These are phyloP conservation scores for Dioctria linearis DNA, from an alignment of 2,888 invertebrate species.

Conservation along the genomic window DNA sequence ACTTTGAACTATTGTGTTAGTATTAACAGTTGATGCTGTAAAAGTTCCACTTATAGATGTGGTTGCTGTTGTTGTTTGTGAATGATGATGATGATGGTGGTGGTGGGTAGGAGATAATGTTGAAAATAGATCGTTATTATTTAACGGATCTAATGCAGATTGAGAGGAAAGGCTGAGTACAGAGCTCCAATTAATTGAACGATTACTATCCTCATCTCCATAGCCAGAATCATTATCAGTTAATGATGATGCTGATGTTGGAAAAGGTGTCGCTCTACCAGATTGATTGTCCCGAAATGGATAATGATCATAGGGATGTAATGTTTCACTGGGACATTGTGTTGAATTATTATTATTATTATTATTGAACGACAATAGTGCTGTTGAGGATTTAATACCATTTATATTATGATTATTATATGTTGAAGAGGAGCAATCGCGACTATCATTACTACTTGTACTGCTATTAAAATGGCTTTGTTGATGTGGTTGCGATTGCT, in stretches of 20 bases:
- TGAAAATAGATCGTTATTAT: constrained; percentile 82
- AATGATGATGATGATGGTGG: not conserved
- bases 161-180: constrained; percentile 89
- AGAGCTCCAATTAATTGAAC: constrained; percentile 93
- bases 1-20: constrained; percentile 10
- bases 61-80: constrained; percentile 63
- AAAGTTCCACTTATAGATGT: constrained; percentile 12
- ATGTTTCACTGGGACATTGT: constrained; percentile 60
- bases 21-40: constrained; percentile 60
- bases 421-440: constrained; percentile 34
- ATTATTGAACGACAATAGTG: not conserved
- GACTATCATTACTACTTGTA: constrained; percentile 37
- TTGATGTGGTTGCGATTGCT: constrained; percentile 46
- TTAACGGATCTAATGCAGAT: constrained; percentile 86
- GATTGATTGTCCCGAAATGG: constrained; percentile 71
- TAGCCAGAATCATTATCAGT: constrained; percentile 83
- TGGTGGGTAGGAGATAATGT: constrained; percentile 57
- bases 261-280: constrained; percentile 82
- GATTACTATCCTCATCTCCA: constrained; percentile 82
- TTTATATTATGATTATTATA: constrained; percentile 4
- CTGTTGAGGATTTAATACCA: constrained; percentile 9
- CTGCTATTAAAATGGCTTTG: constrained; percentile 56
- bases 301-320: constrained; percentile 71
- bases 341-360: not conserved
- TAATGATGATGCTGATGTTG: constrained; percentile 64